Percentiles rank a stretch among this genome's conserved stretches.
Conservation (phyloP, 1,140 invertebrate species). For the Leptoteleia sp. region DNA sequence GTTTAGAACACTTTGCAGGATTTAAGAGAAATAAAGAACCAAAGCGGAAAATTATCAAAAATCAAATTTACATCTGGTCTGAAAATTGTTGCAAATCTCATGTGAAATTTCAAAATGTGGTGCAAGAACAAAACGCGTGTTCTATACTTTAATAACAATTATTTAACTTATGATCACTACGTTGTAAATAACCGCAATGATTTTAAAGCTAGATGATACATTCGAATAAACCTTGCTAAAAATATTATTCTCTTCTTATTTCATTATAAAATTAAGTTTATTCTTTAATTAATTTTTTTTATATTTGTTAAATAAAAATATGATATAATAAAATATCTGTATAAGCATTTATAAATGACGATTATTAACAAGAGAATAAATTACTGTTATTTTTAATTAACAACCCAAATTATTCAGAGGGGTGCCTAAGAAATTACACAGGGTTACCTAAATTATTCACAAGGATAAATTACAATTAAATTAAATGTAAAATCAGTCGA, state of each 20-base stretch:
- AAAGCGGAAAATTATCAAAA: constrained; percentile 50
- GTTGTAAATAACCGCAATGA: constrained; percentile 51
- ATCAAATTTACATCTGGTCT: constrained; percentile 44
- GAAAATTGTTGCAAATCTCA: constrained; percentile 38
- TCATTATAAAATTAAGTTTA: not conserved
- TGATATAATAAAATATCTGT: too few species aligned
- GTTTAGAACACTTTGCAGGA: constrained; percentile 37
- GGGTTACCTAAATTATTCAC: too few species aligned
- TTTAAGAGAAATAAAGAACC: constrained; percentile 28
- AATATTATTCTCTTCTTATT: constrained; percentile 19
- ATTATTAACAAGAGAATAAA: too few species aligned
- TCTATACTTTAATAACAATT: constrained; percentile 46
- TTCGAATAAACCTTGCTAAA: constrained; percentile 54
- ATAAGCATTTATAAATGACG: too few species aligned
- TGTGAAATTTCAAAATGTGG: constrained; percentile 38
- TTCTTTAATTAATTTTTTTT: too few species aligned
- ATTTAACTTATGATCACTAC: constrained; percentile 47
- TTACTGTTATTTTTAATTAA: too few species aligned
- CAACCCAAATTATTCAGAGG: too few species aligned
- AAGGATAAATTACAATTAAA: too few species aligned
- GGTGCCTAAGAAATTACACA: too few species aligned
- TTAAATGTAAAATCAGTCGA: too few species aligned
- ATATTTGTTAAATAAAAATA: too few species aligned
- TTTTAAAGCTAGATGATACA: constrained; percentile 49
- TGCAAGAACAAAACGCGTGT: constrained; percentile 30